Base-by-base conservation (phyloP, 2,113 vertebrate species). In the Epinephelus fuscoguttatus region DNA sequence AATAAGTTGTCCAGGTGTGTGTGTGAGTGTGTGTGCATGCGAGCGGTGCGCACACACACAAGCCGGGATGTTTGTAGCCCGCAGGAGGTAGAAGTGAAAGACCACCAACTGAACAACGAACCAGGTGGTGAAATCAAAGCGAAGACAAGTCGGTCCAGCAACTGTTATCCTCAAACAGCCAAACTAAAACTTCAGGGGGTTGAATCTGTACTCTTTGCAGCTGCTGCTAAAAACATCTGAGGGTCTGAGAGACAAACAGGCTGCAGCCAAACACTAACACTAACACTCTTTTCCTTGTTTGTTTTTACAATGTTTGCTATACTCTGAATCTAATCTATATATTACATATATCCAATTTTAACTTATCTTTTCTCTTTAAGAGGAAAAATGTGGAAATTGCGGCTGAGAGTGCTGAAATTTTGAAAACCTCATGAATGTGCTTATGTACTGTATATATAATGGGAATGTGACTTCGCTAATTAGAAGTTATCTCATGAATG, bases 71-170 rank as follows among this genome's bases (percentile, higher is more conserved):
- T 90, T 81, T 90, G 84, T 79, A 87, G 85, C 69, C 82, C 1
- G 85, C 87, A 82, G 87, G 91, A 84, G 89, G 90, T 87, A 91
- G 70, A 86, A 84, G 86, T 83, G 70, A 93, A 88, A 86, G 91
- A 91, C 91, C 75, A 88, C 88, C 86, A 82, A 91, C 87, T 82
- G 82, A 91, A 93, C 79, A 90, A 82, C 89, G 59, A 89, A 86
- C 88, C 91, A 93, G 88, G 93, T 93, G 90, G 92, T 87, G 87
- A 75, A 93, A 91, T 93, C 90, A 94, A 93, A 92, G 90, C 76
- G 72, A 75, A 90, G 84, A 90, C 90, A 82, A 80, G 87, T 90
- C 42, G 30, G 88, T 90, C 91, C 86, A 88, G 84, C 88, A 91
- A 94, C 81, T 87, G 88, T 82, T 94, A 75, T 85, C 84, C 88